phyloP scores from a whole-genome alignment of 2,888 invertebrate genomes.

The Deilephila elpenor region DNA sequence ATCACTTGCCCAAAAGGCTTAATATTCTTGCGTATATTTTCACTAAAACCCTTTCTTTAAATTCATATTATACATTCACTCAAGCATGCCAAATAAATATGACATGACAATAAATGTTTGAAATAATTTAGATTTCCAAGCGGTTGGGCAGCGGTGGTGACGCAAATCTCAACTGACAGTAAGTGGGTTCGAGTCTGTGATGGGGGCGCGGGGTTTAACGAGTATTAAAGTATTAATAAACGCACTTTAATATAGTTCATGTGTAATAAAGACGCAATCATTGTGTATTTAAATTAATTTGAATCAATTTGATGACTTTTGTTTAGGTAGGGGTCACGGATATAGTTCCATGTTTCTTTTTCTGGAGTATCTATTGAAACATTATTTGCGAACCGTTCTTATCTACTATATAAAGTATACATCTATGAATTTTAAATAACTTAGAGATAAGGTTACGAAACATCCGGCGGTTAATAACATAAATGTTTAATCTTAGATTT shows the following conservation, averaged over 20 bases:
- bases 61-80: conserved; percentile 7
- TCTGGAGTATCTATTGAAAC: no score
- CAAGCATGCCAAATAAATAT: conserved; percentile 8
- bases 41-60: not conserved
- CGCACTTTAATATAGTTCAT: not conserved
- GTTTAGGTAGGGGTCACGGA: no score
- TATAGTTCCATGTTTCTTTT: no score
- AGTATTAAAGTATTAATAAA: conserved; percentile 14
- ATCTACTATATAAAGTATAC: no score
- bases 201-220: conserved; percentile 16
- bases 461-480: no score
- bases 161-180: conserved; percentile 28
- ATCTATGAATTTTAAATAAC: no score
- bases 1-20: no score
- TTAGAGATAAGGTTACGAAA: no score
- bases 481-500: no score
- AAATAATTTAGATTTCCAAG: conserved; percentile 9
- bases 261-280: not conserved
- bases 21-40: not conserved
- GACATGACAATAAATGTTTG: conserved; percentile 10
- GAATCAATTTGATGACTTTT: no score
- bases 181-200: conserved; percentile 29
- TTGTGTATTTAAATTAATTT: not conserved
- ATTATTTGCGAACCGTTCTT: no score
- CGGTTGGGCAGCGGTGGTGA: conserved; percentile 9